Base-by-base conservation (phyloP, 2,113 vertebrate genomes). In the Urocolius indicus region DNA sequence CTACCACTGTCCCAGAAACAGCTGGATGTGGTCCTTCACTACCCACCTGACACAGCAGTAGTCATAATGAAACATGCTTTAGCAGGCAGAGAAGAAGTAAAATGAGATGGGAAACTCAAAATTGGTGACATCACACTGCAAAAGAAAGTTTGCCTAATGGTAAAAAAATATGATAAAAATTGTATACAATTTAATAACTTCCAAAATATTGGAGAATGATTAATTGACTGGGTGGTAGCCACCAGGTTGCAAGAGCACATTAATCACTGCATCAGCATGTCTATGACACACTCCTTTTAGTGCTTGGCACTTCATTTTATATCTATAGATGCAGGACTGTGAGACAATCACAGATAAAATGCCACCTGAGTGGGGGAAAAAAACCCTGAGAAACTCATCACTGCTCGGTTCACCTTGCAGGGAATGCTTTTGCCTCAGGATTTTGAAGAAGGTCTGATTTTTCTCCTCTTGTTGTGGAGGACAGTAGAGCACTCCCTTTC, bases 321-420 rank as follows among this genome's bases (percentile, higher is more conserved):
- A 96, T 92, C 95, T 95, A 58, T 79, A 95, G 93, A 95, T 88
- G 67, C 32, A 86, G 63, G 34, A 69, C 55, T 87, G 54, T 68
- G 59, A 94, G 90, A 96, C 95, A 90, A 90, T 66, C 94, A 96
- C 87, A 94, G 96, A 98, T 92, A 96, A 97, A 97, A 95, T 88
- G 93, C 52, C 54, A 57, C 13, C 1, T 46, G 89, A 19, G 9
- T 10, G 5, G 9, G 11, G 24, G 4, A 55, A 76, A n/a, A 89
- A 83, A 95, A 55, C 81, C 38, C 38, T 8, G 22, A 82, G 85
- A 76, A 87, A 83, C 79, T 75, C 52, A 43, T 78, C 71, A 66
- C 27, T 7, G 3, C 65, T 38, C 24, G 17, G 36, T 75, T 82
- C 77, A 77, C 26, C 89, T 78, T 84, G 65, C 57, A 61, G 43